Conservation (phyloP, 2,113 vertebrate genomes). For the Cranoglanis bouderius region DNA sequence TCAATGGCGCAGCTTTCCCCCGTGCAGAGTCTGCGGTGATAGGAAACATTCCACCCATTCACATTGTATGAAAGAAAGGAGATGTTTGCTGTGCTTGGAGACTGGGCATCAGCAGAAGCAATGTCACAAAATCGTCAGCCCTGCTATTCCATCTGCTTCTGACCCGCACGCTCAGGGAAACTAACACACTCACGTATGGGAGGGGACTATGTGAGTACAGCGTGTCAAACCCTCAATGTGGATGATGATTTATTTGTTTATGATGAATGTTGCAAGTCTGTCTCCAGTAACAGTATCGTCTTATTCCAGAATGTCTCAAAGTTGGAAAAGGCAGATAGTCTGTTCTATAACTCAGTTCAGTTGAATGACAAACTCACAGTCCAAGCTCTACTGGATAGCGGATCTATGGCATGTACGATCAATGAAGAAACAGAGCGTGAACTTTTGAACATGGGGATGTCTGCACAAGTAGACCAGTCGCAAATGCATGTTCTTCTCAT, state of each 20-base stretch:
- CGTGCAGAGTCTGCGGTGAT: background rate
- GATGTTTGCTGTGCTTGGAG: background rate
- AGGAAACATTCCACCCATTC: background rate
- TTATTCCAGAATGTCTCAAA: background rate
- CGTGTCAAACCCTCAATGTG: background rate
- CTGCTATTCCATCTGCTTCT: no score
- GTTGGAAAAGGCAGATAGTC: background rate
- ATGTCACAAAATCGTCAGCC: background rate
- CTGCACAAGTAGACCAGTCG: background rate
- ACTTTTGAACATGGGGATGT: background rate
- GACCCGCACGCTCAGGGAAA: background rate
- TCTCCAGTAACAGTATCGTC: background rate
- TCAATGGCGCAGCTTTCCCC: no score
- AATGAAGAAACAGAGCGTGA: slow-evolving; percentile 18
- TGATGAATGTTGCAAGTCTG: background rate
- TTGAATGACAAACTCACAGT: background rate
- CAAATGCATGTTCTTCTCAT: background rate
- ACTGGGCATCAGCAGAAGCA: background rate
- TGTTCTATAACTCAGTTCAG: background rate
- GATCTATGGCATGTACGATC: slow-evolving; percentile 2
- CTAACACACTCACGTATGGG: background rate
- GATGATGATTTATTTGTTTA: background rate
- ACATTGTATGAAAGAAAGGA: background rate
- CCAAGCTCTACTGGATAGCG: background rate
- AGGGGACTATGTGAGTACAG: background rate